phyloP scores from a whole-genome alignment of 2,888 invertebrate species.

The Polyommatus iphigenia region DNA sequence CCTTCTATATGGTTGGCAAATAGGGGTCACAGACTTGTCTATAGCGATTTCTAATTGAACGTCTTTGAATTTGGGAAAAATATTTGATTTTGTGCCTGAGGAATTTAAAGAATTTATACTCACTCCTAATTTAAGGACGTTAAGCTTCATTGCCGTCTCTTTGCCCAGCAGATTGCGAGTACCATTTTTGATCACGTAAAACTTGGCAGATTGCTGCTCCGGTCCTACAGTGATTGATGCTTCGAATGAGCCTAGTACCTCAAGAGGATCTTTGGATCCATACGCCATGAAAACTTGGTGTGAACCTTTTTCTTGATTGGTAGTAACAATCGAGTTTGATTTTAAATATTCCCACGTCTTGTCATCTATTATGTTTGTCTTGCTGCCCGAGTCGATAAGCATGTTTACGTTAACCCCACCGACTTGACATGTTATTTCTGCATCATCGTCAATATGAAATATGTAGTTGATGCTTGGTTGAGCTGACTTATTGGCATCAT shows the following conservation, averaged over 20 bases:
- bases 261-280: slow-evolving; percentile 36
- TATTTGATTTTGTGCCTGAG: neutral
- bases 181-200: slow-evolving; percentile 41
- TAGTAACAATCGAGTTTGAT: neutral
- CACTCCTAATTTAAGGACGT: slow-evolving; percentile 40
- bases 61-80: neutral
- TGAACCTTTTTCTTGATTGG: neutral
- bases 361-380: slow-evolving; percentile 32
- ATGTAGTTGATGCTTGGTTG: slow-evolving; percentile 31
- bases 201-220: slow-evolving; percentile 26
- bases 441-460: slow-evolving; percentile 36
- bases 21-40: slow-evolving; percentile 23
- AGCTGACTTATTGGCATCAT: neutral
- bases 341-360: slow-evolving; percentile 30
- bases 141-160: slow-evolving; percentile 38
- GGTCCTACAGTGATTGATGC: slow-evolving; percentile 32
- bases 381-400: slow-evolving; percentile 41
- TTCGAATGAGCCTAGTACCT: slow-evolving; percentile 42
- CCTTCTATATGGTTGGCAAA: slow-evolving; percentile 31
- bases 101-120: slow-evolving; percentile 33
- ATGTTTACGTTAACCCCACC: slow-evolving; percentile 34
- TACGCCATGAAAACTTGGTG: neutral
- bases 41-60: slow-evolving; percentile 35
- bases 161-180: slow-evolving; percentile 41
- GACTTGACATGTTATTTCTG: slow-evolving; percentile 22